These are phyloP conservation scores for Holocentrus rufus DNA, from an alignment of 2,797 vertebrate species.

Conservation along the genomic window DNA sequence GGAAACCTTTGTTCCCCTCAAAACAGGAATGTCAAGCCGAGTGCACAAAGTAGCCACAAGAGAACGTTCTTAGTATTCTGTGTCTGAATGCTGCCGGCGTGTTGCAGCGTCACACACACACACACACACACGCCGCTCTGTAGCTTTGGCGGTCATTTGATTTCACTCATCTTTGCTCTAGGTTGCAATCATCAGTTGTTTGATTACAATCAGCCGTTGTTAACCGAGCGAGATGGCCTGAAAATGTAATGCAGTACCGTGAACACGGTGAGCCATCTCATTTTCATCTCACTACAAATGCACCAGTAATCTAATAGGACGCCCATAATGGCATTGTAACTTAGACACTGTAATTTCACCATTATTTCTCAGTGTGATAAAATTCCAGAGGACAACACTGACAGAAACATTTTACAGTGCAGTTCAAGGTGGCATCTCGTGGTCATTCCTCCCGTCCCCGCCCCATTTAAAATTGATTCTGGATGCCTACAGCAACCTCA, in stretches of 20 bases:
- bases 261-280: constrained; percentile 19
- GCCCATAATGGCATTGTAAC: constrained; percentile 2
- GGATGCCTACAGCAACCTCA: not conserved
- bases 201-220: constrained; percentile 14
- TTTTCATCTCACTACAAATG: constrained; percentile 22
- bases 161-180: not conserved
- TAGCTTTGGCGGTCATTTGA: not conserved
- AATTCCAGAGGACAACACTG: not conserved
- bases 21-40: constrained; percentile 28
- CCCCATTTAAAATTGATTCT: constrained; percentile 19
- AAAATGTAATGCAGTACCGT: not conserved
- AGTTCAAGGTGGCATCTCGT: constrained; percentile 5
- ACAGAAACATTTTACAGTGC: constrained; percentile 6
- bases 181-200: too few relatives aligned
- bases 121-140: not conserved
- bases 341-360: not conserved
- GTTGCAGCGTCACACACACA: not conserved
- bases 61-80: constrained; percentile 34
- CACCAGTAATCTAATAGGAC: not conserved
- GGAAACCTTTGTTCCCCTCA: constrained; percentile 32
- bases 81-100: constrained; percentile 1
- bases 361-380: constrained; percentile 18
- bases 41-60: constrained; percentile 24
- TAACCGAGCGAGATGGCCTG: not conserved
- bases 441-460: not conserved